Base-by-base conservation (phyloP, 2,113 vertebrate genomes). In the Salvelinus alpinus region DNA sequence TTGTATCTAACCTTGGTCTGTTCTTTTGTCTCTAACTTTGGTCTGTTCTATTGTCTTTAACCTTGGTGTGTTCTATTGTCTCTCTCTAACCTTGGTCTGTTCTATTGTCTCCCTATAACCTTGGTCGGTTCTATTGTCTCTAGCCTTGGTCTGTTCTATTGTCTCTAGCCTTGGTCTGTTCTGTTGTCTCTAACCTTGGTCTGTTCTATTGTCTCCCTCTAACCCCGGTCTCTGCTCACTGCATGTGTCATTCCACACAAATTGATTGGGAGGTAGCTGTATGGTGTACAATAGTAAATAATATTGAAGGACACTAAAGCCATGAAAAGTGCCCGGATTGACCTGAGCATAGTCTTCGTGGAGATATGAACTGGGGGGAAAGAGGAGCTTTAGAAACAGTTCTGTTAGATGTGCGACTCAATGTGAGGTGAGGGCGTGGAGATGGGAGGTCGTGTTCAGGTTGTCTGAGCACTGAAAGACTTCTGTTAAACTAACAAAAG, bases 171-270 rank as follows among this genome's bases (percentile, higher is more conserved):
- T 29, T 29, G 3, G 29, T 29, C 29, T 29, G 29, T 29, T 29
- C 29, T 29, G 0, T 31, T 5, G 4, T 31, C 29, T 31, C 29
- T 31, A 4, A 31, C 4, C 4, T 31, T 31, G 4, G 29, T 5
- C 29, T 31, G 29, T 31, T 31, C 83, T 38, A 83, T 88, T 89
- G 89, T 89, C 62, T 66, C 79, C 80, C 14, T 76, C 68, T 84
- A 71, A 87, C 88, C 87, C 89, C 88, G 89, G 87, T 91, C 78
- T 80, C 78, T 71, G 79, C 75, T 80, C 48, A 78, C 78, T 88
- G 87, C 59, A 57, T 38, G 44, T 29, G 16, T 86, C 74, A 75
- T 51, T 38, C 67, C 1, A 14, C 2, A 68, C 79, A 24, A 12
- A 27, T 65, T 0, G 6, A 85, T 85, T 86, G 71, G 82, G 77